Evolutionary conservation across 2,888 invertebrate genomes (phyloP).

Genomic region (Yponomeuta sedellus): DNA sequence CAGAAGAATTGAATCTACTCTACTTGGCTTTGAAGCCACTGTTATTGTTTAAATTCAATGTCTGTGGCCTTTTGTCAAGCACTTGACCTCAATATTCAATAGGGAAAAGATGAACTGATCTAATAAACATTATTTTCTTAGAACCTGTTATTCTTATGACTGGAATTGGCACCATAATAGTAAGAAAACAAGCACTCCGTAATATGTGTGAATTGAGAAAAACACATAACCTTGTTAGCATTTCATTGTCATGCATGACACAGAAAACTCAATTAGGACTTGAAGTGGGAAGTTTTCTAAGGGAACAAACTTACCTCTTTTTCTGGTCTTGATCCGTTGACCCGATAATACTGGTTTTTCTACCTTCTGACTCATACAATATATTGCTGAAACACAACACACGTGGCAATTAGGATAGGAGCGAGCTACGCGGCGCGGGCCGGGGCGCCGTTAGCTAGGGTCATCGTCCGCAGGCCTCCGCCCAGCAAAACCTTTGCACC

Average conservation of each 20-base stretch:
- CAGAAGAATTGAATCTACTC: no score
- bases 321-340: conserved; percentile 99
- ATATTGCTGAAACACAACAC: conserved; percentile 82
- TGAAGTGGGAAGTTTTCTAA: neutral
- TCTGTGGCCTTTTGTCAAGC: no score
- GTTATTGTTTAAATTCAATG: no score
- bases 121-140: no score
- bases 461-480: conserved; percentile 45
- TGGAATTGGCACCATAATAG: no score
- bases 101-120: no score
- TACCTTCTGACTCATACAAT: conserved; percentile 99
- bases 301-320: conserved; percentile 89
- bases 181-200: neutral
- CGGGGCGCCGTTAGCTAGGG: conserved; percentile 40
- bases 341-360: conserved; percentile 99
- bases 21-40: no score
- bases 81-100: no score
- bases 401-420: conserved; percentile 64
- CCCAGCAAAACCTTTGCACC: conserved; percentile 13
- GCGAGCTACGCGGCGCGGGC: conserved; percentile 26
- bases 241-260: conserved; percentile 6
- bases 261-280: conserved; percentile 7
- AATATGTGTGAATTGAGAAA: neutral
- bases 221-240: conserved; percentile 1
- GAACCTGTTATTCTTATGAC: no score